These are phyloP conservation scores for Cyclina sinensis DNA, from an alignment of 1,140 invertebrate genomes.

Conservation along the genomic window DNA sequence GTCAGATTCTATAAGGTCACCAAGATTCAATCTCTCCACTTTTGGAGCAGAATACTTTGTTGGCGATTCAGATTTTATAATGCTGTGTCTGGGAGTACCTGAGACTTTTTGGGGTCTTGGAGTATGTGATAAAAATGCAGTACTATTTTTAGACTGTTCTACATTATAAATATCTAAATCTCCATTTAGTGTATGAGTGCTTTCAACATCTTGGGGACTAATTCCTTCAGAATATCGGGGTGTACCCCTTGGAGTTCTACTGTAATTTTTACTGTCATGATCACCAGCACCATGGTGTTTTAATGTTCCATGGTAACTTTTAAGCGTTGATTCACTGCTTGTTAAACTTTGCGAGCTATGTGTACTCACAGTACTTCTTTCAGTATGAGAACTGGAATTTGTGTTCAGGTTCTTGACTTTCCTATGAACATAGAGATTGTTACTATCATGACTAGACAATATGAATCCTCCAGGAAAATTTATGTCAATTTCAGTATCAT, in stretches of 20 bases:
- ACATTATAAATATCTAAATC: conserved; percentile 50
- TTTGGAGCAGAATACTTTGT: conserved; percentile 32
- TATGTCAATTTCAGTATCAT: conserved; percentile 71
- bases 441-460: conserved; percentile 69
- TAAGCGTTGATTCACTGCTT: conserved; percentile 48
- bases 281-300: not conserved
- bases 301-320: conserved; percentile 9
- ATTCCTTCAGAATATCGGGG: conserved; percentile 26
- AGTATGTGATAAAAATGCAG: conserved; percentile 34
- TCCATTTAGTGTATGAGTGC: not conserved
- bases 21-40: conserved; percentile 81
- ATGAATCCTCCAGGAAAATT: conserved; percentile 76
- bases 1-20: conserved; percentile 68
- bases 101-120: conserved; percentile 29
- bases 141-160: not conserved
- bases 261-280: conserved; percentile 4
- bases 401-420: not conserved
- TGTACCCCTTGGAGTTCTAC: conserved; percentile 1
- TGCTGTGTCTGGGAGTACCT: conserved; percentile 58
- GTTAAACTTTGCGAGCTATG: conserved; percentile 43
- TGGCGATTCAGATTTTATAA: conserved; percentile 48
- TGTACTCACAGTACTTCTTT: conserved; percentile 24
- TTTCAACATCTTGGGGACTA: not conserved
- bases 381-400: not conserved
- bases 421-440: conserved; percentile 35